These are phyloP conservation scores for Desmodus rotundus DNA, from an alignment of 2,113 vertebrate genomes.

Conservation along the genomic window DNA sequence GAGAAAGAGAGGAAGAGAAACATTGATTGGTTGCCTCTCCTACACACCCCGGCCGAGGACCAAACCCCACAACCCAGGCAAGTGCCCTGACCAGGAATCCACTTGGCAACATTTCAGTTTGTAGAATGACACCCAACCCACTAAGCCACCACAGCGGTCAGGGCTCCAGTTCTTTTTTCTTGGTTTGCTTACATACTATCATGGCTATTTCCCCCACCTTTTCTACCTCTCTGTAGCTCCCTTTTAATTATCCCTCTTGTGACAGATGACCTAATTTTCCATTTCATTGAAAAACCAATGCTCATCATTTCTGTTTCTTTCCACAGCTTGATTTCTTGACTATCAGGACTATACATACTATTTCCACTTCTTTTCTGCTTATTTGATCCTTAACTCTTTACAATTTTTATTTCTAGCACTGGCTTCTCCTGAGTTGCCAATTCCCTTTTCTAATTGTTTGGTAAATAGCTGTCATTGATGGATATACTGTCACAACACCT, in stretches of 20 bases:
- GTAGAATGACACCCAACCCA: no score
- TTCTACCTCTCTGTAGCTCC: neutral
- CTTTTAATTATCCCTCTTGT: neutral
- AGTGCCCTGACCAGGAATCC: no score
- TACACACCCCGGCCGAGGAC: no score
- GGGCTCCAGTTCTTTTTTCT: neutral
- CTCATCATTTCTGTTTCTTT: neutral
- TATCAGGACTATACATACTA: neutral
- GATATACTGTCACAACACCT: neutral
- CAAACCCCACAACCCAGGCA: no score
- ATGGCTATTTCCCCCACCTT: neutral
- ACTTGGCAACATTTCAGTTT: no score
- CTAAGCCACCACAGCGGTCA: no score
- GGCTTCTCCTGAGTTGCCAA: neutral
- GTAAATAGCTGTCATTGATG: neutral
- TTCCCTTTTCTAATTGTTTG: neutral
- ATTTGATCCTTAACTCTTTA: constrained; percentile 27
- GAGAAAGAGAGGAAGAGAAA: no score
- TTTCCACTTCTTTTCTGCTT: constrained; percentile 7
- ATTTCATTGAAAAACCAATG: constrained; percentile 21
- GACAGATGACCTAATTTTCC: constrained; percentile 7
- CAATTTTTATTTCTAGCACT: neutral
- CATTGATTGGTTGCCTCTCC: no score
- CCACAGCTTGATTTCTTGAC: neutral
- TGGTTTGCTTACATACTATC: neutral